phyloP scores from a whole-genome alignment of 2,113 vertebrate species.

The Pristiophorus japonicus region DNA sequence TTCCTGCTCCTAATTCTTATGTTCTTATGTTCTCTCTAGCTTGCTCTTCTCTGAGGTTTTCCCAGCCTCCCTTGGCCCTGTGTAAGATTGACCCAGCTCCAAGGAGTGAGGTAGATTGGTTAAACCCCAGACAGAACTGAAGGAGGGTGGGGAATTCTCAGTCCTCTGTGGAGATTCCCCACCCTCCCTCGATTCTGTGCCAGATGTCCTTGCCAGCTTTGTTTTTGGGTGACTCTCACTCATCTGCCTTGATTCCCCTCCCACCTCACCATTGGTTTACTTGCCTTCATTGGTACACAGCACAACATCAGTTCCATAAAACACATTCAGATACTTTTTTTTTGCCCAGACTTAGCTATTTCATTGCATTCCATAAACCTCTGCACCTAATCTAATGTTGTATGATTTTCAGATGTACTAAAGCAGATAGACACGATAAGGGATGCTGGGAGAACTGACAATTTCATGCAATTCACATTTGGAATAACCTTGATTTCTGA shows the following conservation, averaged over 20 bases:
- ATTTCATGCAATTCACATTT: not conserved
- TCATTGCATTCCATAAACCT: not conserved
- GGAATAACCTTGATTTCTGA: not conserved
- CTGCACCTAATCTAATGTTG: not conserved
- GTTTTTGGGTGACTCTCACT: not conserved
- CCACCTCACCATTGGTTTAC: not conserved
- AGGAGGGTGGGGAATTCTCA: no score
- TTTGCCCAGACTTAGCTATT: not conserved
- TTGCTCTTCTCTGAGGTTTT: no score
- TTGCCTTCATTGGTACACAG: not conserved
- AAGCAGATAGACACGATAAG: not conserved
- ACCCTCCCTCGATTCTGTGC: not conserved
- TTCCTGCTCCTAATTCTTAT: no score
- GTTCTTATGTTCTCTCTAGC: no score
- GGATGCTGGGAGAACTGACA: not conserved
- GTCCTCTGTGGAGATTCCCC: no score
- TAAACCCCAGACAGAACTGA: no score
- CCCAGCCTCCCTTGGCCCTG: no score
- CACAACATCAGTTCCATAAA: no score
- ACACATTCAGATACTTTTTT: no score
- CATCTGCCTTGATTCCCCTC: not conserved
- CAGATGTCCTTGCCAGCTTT: not conserved
- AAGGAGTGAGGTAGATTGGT: no score
- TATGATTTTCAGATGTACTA: not conserved
- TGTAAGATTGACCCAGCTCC: no score